phyloP scores from a whole-genome alignment of 2,888 invertebrate genomes.

The Tinea pellionella region DNA sequence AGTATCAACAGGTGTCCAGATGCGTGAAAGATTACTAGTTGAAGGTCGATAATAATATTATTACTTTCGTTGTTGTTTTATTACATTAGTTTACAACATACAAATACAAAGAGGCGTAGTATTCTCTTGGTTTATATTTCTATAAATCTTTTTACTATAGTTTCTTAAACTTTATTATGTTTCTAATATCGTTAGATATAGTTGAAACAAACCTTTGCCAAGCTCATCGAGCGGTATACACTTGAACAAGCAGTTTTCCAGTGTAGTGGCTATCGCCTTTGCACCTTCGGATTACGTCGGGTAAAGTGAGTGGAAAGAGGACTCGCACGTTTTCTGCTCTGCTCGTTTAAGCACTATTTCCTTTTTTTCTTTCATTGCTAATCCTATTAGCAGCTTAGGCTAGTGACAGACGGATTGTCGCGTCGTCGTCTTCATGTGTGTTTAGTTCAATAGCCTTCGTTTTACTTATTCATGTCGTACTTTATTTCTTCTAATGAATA shows the following conservation, averaged over 20 bases:
- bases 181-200: too few species aligned
- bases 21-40: too few species aligned
- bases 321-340: not conserved
- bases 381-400: not conserved
- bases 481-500: too few species aligned
- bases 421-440: not conserved
- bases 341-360: not conserved
- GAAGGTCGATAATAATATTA: too few species aligned
- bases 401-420: not conserved
- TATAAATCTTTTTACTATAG: too few species aligned
- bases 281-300: constrained; percentile 40
- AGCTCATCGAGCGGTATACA: constrained; percentile 15
- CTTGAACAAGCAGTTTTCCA: constrained; percentile 40
- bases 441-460: not conserved
- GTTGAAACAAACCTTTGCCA: constrained; percentile 14
- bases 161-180: too few species aligned
- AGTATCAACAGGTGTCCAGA: too few species aligned
- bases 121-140: too few species aligned
- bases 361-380: not conserved
- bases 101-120: too few species aligned
- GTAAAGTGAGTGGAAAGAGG: not conserved
- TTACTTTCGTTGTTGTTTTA: too few species aligned
- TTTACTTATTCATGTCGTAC: too few species aligned
- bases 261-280: constrained; percentile 39
- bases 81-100: too few species aligned